Evolutionary conservation across 2,888 invertebrate genomes (phyloP).

Genomic region (Limnephilus lunatus): DNA sequence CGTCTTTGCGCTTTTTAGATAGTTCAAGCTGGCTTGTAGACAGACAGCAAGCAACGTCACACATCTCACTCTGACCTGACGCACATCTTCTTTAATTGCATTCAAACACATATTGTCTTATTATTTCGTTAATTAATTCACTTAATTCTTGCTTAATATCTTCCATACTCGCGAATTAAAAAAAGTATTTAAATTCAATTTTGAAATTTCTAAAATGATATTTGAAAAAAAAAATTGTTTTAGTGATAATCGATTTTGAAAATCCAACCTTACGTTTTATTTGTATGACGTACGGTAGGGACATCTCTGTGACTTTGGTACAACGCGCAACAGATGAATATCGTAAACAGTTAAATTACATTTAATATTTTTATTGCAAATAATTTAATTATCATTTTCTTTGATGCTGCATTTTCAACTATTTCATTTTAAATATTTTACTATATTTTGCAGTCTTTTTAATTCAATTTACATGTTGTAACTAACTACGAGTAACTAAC

Average conservation of each 20-base stretch:
- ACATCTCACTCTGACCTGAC: too few species aligned
- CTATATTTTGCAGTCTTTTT: not conserved
- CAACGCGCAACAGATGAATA: not conserved
- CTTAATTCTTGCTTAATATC: too few species aligned
- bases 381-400: not conserved
- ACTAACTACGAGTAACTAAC: too few species aligned
- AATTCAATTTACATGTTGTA: too few species aligned
- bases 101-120: too few species aligned
- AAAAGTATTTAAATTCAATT: too few species aligned
- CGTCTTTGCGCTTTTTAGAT: too few species aligned
- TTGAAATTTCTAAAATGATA: not conserved
- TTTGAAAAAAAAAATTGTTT: not conserved
- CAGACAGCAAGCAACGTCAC: too few species aligned
- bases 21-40: too few species aligned
- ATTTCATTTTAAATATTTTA: not conserved
- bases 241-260: not conserved
- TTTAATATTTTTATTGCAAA: not conserved
- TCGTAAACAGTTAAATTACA: not conserved
- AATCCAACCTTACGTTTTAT: not conserved
- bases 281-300: not conserved
- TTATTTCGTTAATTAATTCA: too few species aligned
- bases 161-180: too few species aligned
- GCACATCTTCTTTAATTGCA: too few species aligned
- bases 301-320: not conserved
- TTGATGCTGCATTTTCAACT: not conserved